Evolutionary conservation across 2,797 vertebrate species (phyloP), one percentile per base, ranked within the genome.

Genomic region (Syndactyla subalaris): DNA sequence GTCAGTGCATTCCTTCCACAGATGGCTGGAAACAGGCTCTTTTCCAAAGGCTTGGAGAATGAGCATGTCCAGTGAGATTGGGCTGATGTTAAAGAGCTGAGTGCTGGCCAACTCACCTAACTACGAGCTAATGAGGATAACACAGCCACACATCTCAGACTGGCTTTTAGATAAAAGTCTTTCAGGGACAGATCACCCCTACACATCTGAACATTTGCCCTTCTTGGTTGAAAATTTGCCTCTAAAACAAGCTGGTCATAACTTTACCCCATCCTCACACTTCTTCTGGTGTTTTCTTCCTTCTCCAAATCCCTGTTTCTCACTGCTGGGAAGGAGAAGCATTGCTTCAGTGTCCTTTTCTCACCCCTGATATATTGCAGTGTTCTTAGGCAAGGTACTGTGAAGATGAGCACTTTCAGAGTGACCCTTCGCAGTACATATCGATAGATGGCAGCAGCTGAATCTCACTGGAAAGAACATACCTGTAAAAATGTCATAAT

Each of bases 391-490:
- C 79, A 30, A 82, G 48, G 39, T 43, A 19, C 32, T 23, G 29
- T 46, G 46, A 68, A 79, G 49, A 46, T 66, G 57, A n/a, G 36
- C 46, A 30, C 30, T 80, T 89, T 38, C 51, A 23, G n/a, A 70
- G 29, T 57, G 76, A 95, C 78, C 79, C 80, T 94, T 95, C 57
- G 55, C 63, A 68, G 7, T 63, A 39, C 39, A 16, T 80, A 85
- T 91, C 95, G 81, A 90, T 89, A 97, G 96, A 94, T 95, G 95
- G 92, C 87, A 97, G 94, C 77, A 96, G 87, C 52, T 88, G 88
- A 96, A 94, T 79, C 92, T 81, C 79, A 30, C 46, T 13, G 14
- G n/a, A 88, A 88, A 80, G 26, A 80, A n/a, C 9, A 12, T 46
- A 55, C 12, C 39, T 81, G 39, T 46, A 39, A 94, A 86, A 97